Evolutionary conservation across 1,140 invertebrate species (phyloP).

Genomic region (Sycobia sp.): DNA sequence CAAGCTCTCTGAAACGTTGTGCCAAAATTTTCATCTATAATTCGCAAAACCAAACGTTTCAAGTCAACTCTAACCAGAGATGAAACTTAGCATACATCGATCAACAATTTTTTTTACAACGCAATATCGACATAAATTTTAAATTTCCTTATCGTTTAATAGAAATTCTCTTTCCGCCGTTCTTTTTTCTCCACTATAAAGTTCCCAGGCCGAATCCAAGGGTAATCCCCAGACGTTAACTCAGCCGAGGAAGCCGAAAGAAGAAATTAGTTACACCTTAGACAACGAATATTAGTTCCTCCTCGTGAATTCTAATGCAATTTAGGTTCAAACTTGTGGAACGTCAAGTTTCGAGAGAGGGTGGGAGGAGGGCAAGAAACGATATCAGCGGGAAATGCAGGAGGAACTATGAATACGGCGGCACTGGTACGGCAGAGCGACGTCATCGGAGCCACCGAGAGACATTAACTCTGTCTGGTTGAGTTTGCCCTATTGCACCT

Average conservation of each 20-base stretch:
- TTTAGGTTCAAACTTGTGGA: conserved; percentile 13
- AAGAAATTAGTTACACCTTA: conserved; percentile 9
- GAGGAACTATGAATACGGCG: conserved; percentile 15
- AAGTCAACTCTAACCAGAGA: no score
- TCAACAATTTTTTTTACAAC: no score
- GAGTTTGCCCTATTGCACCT: conserved; percentile 36
- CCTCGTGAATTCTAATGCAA: conserved; percentile 7
- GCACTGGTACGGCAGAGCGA: conserved; percentile 41
- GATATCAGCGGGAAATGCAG: neutral
- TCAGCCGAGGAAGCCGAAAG: neutral
- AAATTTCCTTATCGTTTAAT: no score
- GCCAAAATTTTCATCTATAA: no score
- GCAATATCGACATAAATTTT: no score
- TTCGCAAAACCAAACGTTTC: no score
- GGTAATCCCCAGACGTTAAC: neutral
- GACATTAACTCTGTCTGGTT: conserved; percentile 48
- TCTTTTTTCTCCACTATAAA: no score
- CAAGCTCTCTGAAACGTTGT: no score
- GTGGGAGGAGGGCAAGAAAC: neutral
- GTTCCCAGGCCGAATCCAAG: no score
- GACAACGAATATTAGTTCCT: conserved; percentile 8
- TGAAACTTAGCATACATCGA: no score
- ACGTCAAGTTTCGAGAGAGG: conserved; percentile 19
- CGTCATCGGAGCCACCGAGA: conserved; percentile 46
- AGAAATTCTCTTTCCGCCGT: no score